phyloP scores from a whole-genome alignment of 1,140 invertebrate genomes.

The Sycophila sp. region DNA sequence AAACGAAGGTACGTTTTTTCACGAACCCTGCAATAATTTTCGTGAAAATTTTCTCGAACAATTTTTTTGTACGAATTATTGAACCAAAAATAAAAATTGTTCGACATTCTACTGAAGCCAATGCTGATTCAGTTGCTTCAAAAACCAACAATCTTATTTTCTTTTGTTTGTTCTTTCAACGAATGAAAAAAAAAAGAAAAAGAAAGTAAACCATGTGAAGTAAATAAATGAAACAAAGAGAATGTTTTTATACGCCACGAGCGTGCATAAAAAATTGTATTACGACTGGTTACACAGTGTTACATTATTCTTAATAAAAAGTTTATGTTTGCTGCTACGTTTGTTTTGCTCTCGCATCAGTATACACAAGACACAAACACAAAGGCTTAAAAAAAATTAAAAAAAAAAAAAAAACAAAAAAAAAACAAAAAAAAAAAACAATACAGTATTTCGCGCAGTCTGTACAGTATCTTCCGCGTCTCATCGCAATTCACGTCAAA shows the following conservation, averaged over 20 bases:
- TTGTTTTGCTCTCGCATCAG: constrained; percentile 19
- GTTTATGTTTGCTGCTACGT: constrained; percentile 31
- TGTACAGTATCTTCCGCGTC: constrained; percentile 28
- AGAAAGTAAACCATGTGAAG: no score
- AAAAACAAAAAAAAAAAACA: no score
- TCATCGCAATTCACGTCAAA: constrained; percentile 23
- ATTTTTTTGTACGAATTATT: background rate
- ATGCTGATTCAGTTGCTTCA: constrained; percentile 16
- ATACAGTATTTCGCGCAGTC: constrained; percentile 10
- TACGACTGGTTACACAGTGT: constrained; percentile 29
- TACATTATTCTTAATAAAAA: constrained; percentile 34
- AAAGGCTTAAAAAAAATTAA: no score
- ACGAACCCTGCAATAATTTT: no score
- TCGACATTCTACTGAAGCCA: constrained; percentile 1
- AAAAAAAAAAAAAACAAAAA: no score
- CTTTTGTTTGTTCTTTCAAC: constrained; percentile 1
- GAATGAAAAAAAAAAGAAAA: constrained; percentile 9
- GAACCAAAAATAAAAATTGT: background rate
- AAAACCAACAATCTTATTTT: constrained; percentile 27
- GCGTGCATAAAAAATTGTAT: constrained; percentile 25
- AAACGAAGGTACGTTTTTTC: no score
- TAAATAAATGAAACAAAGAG: no score
- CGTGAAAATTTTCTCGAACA: background rate
- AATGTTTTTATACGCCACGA: constrained; percentile 14
- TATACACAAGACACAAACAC: constrained; percentile 3